Evolutionary conservation across 2,113 vertebrate genomes (phyloP).

Genomic region (Stictonetta naevosa): DNA sequence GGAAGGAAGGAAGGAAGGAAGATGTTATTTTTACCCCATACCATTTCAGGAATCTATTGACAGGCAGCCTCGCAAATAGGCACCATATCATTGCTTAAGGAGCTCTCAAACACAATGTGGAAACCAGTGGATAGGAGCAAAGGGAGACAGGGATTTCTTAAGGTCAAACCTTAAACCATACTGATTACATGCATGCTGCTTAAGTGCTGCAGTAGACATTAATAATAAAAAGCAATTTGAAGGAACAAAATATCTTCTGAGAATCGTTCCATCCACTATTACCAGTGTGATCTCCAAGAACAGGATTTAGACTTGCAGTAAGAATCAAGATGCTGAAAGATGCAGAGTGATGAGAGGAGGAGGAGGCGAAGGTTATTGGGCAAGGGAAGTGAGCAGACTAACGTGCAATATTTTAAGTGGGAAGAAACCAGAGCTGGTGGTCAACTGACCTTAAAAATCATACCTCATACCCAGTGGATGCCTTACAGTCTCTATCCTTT

Average conservation of each 20-base stretch:
- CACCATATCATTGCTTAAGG: rapidly evolving
- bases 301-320: not conserved
- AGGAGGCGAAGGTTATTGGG: not conserved
- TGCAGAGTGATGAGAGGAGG: not conserved
- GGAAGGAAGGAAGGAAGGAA: no score
- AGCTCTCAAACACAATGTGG: not conserved
- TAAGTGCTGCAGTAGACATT: not conserved
- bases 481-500: not conserved
- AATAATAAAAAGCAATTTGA: not conserved
- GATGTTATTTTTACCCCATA: not conserved
- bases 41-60: not conserved
- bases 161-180: not conserved
- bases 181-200: not conserved
- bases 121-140: not conserved
- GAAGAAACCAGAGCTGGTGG: not conserved
- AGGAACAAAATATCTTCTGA: not conserved
- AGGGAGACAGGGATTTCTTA: not conserved
- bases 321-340: not conserved
- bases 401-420: not conserved
- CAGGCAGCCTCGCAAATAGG: not conserved
- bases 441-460: rapidly evolving
- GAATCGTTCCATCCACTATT: not conserved
- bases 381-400: not conserved
- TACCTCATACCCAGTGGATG: not conserved
- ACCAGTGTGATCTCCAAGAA: not conserved